Evolutionary conservation across 2,797 vertebrate species (phyloP).

Genomic region (Sternarchorhynchus goeldii): DNA sequence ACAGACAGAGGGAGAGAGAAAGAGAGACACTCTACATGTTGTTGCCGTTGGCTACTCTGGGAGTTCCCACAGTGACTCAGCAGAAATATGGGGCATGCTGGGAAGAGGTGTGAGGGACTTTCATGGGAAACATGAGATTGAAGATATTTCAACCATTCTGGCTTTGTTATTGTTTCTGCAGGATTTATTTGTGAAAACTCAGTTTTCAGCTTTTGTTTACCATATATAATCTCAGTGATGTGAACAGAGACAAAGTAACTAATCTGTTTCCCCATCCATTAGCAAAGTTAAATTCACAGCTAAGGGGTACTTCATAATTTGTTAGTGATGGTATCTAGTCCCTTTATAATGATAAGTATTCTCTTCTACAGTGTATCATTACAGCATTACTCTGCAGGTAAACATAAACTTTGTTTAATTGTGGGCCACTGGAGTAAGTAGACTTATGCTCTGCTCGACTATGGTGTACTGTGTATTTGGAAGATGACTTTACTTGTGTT

Average conservation of each 20-base stretch:
- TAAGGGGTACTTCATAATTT: neutral
- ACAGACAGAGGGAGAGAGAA: no score
- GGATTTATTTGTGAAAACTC: neutral
- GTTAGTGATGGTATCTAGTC: neutral
- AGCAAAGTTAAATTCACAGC: neutral
- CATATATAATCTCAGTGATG: neutral
- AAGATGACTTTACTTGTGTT: neutral
- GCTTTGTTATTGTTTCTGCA: neutral
- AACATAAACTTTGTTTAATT: neutral
- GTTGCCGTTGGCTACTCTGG: constrained; percentile 18
- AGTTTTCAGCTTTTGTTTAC: neutral
- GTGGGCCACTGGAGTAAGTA: neutral
- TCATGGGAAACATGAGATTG: constrained; percentile 17
- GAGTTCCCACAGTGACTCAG: constrained; percentile 53
- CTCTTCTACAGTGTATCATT: neutral
- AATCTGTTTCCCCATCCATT: neutral
- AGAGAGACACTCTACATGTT: neutral
- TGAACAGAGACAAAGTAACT: neutral
- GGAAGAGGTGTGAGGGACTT: constrained; percentile 17
- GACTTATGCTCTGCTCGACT: neutral
- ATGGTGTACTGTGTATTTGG: neutral
- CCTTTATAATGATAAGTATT: neutral
- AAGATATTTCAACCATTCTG: constrained; percentile 7
- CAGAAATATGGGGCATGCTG: constrained; percentile 27
- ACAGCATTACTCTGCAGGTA: constrained; percentile 3